Conservation (phyloP, 2,888 invertebrate genomes). For the Panopea generosa region DNA sequence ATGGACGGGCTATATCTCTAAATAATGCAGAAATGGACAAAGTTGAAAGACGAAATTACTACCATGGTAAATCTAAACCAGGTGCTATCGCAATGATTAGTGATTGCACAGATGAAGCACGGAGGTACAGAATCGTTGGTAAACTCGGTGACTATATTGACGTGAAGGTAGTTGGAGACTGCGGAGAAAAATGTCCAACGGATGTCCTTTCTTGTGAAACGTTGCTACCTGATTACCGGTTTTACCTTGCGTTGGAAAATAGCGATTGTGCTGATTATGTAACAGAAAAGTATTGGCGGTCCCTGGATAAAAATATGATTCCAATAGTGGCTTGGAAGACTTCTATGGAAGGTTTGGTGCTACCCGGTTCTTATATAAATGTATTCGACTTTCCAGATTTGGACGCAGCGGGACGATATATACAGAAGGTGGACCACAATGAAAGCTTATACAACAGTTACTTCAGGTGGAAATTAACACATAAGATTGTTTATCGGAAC, state of each 20-base stretch:
- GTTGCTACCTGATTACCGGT: constrained; percentile 22
- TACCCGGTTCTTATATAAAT: constrained; percentile 46
- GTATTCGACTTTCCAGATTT: constrained; percentile 34
- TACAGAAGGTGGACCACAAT: constrained; percentile 41
- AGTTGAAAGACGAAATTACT: constrained; percentile 7
- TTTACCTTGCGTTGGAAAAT: constrained; percentile 49
- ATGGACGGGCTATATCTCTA: constrained; percentile 12
- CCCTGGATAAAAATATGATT: constrained; percentile 23
- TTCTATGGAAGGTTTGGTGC: constrained; percentile 21
- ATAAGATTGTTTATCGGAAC: constrained; percentile 1
- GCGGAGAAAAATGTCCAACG: constrained; percentile 20
- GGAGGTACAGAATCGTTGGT: constrained; percentile 36
- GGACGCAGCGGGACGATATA: constrained; percentile 34
- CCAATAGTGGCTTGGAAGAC: constrained; percentile 42
- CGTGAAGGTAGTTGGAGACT: constrained; percentile 24
- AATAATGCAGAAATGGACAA: constrained; percentile 5
- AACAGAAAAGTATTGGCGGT: constrained; percentile 48
- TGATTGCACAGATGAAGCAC: constrained; percentile 41
- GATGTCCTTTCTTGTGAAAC: constrained; percentile 18
- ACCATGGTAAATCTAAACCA: constrained; percentile 1
- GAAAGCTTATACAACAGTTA: constrained; percentile 41
- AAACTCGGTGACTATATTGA: constrained; percentile 20
- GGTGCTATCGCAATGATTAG: constrained; percentile 40
- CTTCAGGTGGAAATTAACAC: constrained; percentile 37
- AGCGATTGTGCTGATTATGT: constrained; percentile 44